These are phyloP conservation scores for Rhadinocentrus ornatus DNA, from an alignment of 2,797 vertebrate species.

Conservation along the genomic window DNA sequence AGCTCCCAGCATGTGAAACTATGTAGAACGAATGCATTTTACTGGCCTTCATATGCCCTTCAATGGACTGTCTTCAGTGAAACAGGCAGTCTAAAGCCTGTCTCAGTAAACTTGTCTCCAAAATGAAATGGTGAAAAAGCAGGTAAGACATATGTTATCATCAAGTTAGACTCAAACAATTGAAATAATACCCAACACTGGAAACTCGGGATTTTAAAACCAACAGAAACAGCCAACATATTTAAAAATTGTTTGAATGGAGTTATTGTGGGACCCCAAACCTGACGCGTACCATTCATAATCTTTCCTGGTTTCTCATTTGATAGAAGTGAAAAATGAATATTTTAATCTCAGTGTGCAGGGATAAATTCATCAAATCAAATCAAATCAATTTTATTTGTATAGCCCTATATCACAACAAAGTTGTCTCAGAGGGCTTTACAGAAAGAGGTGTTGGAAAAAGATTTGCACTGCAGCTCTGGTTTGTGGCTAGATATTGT, in stretches of 20 bases:
- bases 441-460: too few species aligned
- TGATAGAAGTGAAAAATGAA: conserved; percentile 79
- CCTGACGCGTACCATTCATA: conserved; percentile 51
- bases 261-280: conserved; percentile 52
- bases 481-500: conserved; percentile 90
- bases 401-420: too few species aligned
- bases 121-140: conserved; percentile 63
- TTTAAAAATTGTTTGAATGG: conserved; percentile 44
- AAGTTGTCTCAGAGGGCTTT: too few species aligned
- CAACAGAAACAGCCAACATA: conserved; percentile 32
- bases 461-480: conserved; percentile 89
- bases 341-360: conserved; percentile 80
- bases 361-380: conserved; percentile 83
- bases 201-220: conserved; percentile 36
- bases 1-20: conserved; percentile 75
- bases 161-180: conserved; percentile 31
- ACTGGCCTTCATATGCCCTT: conserved; percentile 61
- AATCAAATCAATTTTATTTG: too few species aligned
- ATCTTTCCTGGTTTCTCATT: conserved; percentile 69
- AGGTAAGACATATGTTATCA: conserved; percentile 56
- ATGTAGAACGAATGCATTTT: conserved; percentile 77
- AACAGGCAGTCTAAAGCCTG: conserved; percentile 54
- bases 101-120: conserved; percentile 66
- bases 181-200: conserved; percentile 10
- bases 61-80: conserved; percentile 65